Evolutionary conservation across 1,140 invertebrate genomes (phyloP).

Genomic region (Yoshiicerus persimilis): DNA sequence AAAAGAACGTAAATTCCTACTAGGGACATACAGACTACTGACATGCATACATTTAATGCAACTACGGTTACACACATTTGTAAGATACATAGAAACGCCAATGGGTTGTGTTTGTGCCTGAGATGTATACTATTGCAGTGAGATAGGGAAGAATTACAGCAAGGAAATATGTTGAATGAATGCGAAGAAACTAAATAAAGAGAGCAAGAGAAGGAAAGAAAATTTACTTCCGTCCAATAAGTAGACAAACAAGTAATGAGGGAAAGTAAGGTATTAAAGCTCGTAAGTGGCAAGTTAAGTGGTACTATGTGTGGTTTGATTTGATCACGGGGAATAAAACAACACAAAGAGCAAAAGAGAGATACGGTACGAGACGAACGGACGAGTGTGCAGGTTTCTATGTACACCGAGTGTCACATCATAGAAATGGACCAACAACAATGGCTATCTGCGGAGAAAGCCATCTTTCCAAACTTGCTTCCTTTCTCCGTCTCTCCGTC

Average conservation of each 20-base stretch:
- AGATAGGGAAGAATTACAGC: neutral
- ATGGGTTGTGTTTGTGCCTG: neutral
- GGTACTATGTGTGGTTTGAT: neutral
- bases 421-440: neutral
- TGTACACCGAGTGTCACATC: conserved; percentile 9
- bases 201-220: neutral
- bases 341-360: neutral
- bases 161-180: neutral
- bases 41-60: neutral
- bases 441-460: neutral
- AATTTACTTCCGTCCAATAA: neutral
- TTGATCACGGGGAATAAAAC: neutral
- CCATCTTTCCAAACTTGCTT: neutral
- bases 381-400: neutral
- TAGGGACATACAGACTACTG: neutral
- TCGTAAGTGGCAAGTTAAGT: neutral
- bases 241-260: neutral
- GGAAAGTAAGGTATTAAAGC: neutral
- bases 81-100: neutral
- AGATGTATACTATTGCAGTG: no score
- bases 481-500: neutral
- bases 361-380: neutral
- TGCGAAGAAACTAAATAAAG: neutral
- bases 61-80: neutral
- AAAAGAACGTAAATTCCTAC: neutral